These are phyloP conservation scores for Myotis planiceps DNA, from an alignment of 2,797 vertebrate genomes.

Conservation along the genomic window DNA sequence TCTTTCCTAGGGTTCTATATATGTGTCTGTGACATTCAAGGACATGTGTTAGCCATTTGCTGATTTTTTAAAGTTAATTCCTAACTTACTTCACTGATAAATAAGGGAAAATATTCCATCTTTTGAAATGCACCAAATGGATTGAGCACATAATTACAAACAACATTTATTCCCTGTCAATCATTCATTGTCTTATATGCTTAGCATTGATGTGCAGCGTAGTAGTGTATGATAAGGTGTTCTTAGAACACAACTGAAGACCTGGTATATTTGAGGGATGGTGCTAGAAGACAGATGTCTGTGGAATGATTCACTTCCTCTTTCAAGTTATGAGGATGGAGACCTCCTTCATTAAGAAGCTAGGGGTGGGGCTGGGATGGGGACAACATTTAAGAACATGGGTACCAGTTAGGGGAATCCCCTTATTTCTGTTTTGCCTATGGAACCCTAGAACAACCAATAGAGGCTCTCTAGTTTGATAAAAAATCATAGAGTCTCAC, in stretches of 20 bases:
- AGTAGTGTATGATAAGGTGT: not conserved
- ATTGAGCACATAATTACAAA: not conserved
- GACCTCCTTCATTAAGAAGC: conserved; percentile 74
- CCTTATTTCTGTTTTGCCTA: conserved; percentile 82
- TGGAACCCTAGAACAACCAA: conserved; percentile 78
- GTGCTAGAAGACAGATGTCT: not conserved
- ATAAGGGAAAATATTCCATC: not conserved
- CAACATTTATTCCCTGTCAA: not conserved
- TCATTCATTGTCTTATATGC: conserved; percentile 56
- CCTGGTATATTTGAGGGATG: not conserved
- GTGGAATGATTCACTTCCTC: not conserved
- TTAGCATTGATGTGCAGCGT: conserved; percentile 27
- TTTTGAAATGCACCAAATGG: not conserved
- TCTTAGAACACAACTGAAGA: conserved; percentile 56
- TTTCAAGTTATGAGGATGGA: not conserved
- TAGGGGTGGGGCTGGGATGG: not conserved
- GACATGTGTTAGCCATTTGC: not conserved
- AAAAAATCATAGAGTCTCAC: conserved; percentile 87
- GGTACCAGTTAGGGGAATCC: not conserved
- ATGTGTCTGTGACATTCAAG: not conserved
- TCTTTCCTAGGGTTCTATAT: not conserved
- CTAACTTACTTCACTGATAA: not conserved
- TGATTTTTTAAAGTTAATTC: not conserved
- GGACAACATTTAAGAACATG: not conserved
- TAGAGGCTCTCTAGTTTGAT: conserved; percentile 85